Conservation (phyloP, 2,113 vertebrate genomes). For the Sturnira hondurensis region DNA sequence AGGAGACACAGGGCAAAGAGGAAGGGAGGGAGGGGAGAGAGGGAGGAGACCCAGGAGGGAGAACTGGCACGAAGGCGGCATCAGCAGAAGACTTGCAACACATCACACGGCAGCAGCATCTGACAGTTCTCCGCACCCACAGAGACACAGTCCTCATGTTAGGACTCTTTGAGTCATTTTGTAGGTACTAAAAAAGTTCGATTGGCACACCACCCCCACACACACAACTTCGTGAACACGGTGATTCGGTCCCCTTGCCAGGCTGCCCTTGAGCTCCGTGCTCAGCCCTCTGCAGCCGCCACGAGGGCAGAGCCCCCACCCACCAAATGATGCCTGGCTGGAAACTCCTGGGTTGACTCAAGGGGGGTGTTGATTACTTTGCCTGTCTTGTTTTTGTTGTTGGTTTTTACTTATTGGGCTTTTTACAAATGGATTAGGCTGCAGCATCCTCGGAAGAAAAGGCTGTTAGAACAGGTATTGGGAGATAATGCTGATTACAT, state of each 20-base stretch:
- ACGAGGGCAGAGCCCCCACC: not conserved
- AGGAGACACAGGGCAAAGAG: not conserved
- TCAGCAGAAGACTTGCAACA: not conserved
- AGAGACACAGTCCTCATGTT: not conserved
- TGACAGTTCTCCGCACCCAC: not conserved
- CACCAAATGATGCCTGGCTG: not conserved
- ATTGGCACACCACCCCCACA: not conserved
- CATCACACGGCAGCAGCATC: not conserved
- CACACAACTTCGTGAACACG: not conserved
- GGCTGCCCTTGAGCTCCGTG: not conserved
- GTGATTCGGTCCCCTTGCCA: not conserved
- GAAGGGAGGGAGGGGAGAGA: not conserved
- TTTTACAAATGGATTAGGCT: conserved; percentile 2
- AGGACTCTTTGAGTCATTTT: not conserved
- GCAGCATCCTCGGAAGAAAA: not conserved
- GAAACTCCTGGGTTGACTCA: not conserved
- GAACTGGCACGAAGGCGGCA: not conserved
- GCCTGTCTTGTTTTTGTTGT: not conserved
- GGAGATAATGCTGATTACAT: not conserved
- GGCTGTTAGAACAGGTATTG: not conserved
- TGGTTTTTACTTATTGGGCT: conserved; percentile 25
- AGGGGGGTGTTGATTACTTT: not conserved
- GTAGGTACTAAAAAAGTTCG: not conserved
- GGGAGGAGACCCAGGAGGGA: not conserved
- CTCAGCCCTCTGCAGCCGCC: not conserved